Evolutionary conservation across 2,888 invertebrate genomes (phyloP), one percentile per base, ranked within the genome.

Genomic region (Chrysodeixis includens): DNA sequence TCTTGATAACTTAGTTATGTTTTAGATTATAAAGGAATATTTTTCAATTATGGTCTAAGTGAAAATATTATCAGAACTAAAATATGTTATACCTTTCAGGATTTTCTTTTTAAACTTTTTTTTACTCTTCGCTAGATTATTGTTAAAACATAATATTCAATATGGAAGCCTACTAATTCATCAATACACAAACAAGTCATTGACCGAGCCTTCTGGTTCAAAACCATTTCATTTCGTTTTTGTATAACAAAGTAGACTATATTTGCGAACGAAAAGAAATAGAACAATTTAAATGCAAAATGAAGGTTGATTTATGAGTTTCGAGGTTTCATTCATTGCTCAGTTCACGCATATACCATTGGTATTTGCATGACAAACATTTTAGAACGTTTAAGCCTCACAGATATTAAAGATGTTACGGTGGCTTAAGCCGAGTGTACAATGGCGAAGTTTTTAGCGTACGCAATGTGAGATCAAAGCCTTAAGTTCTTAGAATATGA

Each of bases 341-440:
- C 74, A 68, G 77, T 84, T 86, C 83, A 81, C 82, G 83, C 79
- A 74, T 83, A 79, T 83, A 58, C 68, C 71, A 76, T 74, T 46
- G 62, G 70, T 75, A 88, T 90, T 89, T 88, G 86, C 88, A 88
- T 88, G 77, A 85, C 84, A 88, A 86, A 87, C 84, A 84, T 84
- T 83, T 82, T 71, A 76, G 64, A 65, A 62, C 68, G 66, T 74
- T 70, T 74, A 74, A 74, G 74, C 64, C 71, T 73, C 61, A 49
- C 49, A 78, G 76, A 80, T 78, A 80, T 83, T 81, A 77, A 74
- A 76, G 70, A 77, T 83, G 79, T 78, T 81, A 73, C 70, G 69
- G 58, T 26, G 55, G 61, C 57, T 77, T 73, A 74, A 59, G 63
- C 64, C 65, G 56, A 55, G 57, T 73, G 62, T 63, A 67, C 69